These are phyloP conservation scores for Caerostris darwini DNA, from an alignment of 1,140 invertebrate genomes.

Conservation along the genomic window DNA sequence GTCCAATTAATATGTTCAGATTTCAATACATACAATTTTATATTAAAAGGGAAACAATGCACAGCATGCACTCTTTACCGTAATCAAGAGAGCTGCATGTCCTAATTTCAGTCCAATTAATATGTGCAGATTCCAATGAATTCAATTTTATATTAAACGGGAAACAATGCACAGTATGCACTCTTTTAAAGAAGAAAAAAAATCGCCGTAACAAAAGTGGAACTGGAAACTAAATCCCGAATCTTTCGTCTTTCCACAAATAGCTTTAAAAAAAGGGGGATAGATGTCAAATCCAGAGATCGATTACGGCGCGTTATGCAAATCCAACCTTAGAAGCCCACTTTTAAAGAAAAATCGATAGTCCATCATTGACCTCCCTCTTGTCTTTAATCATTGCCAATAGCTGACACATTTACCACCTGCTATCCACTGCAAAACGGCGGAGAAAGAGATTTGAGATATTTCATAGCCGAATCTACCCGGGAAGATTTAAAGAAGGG, in stretches of 20 bases:
- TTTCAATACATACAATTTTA: too few relatives aligned
- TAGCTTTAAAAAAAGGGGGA: conserved; percentile 16
- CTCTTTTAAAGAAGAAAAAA: background rate
- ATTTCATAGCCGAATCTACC: conserved; percentile 33
- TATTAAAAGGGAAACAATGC: too few relatives aligned
- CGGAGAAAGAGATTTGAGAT: conserved; percentile 49
- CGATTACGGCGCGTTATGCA: conserved; percentile 73
- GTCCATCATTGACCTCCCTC: conserved; percentile 70
- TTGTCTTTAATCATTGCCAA: conserved; percentile 77
- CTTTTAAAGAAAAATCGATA: conserved; percentile 70
- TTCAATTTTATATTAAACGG: too few relatives aligned
- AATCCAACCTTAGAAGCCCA: conserved; percentile 48
- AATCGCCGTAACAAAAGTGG: background rate
- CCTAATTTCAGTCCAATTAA: too few relatives aligned
- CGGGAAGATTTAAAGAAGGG: conserved; percentile 42
- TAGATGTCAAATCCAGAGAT: conserved; percentile 67
- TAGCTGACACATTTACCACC: conserved; percentile 76
- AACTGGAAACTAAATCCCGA: background rate
- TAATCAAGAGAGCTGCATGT: too few relatives aligned
- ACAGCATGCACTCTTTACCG: too few relatives aligned
- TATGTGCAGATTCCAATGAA: too few relatives aligned
- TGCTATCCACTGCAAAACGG: conserved; percentile 71
- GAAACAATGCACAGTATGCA: too few relatives aligned
- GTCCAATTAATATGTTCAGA: too few relatives aligned
- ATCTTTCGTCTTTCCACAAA: conserved; percentile 7